These are phyloP conservation scores for Pammene fasciana DNA, from an alignment of 2,888 invertebrate species.

Conservation along the genomic window DNA sequence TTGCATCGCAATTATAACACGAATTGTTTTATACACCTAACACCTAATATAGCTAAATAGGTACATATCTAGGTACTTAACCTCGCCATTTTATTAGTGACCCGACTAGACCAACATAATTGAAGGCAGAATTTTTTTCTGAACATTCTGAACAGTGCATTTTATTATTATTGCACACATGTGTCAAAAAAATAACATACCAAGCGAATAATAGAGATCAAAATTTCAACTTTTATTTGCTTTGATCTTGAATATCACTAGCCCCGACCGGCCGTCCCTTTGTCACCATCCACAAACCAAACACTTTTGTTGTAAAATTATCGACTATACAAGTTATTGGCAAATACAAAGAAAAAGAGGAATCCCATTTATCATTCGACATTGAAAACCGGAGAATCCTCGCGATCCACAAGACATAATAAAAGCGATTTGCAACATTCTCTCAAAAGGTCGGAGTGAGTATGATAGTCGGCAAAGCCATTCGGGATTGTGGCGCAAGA, in stretches of 20 bases:
- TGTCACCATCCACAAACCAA: conserved; percentile 66
- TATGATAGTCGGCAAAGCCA: conserved; percentile 78
- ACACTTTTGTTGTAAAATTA: conserved; percentile 59
- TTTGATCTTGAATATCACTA: conserved; percentile 55
- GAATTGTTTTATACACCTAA: too few species aligned
- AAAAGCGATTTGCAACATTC: conserved; percentile 72
- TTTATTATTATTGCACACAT: conserved; percentile 54
- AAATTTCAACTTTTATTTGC: conserved; percentile 61
- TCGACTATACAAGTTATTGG: conserved; percentile 54
- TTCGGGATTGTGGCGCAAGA: conserved; percentile 68
- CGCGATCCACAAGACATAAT: conserved; percentile 70
- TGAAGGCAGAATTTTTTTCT: too few species aligned
- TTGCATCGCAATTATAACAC: too few species aligned
- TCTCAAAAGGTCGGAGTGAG: conserved; percentile 70
- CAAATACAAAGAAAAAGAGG: conserved; percentile 60
- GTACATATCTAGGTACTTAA: too few species aligned
- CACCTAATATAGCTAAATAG: too few species aligned
- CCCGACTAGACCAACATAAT: too few species aligned
- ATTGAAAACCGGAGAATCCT: conserved; percentile 60
- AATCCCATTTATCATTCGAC: conserved; percentile 73
- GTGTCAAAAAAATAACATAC: conserved; percentile 44
- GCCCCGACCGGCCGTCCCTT: conserved; percentile 53
- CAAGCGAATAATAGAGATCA: conserved; percentile 34
- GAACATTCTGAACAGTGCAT: too few species aligned
- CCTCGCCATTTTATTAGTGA: too few species aligned